Evolutionary conservation across 1,140 invertebrate species (phyloP), one percentile per base, ranked within the genome.

Genomic region (Scaptomyza pallida): DNA sequence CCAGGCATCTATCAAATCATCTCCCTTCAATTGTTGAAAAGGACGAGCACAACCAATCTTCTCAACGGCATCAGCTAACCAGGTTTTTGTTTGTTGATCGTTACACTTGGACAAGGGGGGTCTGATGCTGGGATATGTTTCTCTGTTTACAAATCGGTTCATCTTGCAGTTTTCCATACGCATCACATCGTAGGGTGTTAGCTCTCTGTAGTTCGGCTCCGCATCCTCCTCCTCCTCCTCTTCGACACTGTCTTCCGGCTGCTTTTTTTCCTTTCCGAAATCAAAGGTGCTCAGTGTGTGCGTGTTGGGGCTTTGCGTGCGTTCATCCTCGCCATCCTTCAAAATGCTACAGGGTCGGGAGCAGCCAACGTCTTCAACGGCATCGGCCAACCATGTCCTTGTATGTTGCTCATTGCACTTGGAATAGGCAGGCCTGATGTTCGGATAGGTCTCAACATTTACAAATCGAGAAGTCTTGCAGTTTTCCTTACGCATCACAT

Each of bases 41-140:
- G 16, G 19, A 17, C 65, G 54, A 4, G 23, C 19, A 23, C 77
- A 86, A 3, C 72, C 65, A 6, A 21, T 50, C 0, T 17, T 15
- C 30, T 80, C 54, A 8, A 73, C 13, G 0, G 75, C 40, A 12
- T 65, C 37, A 0, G 37, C 19, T 8, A 80, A 15, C 72, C 62
- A 72, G 0, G 13, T 9, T 3, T 40, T 30, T 0, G 68, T 63
- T 15, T 67, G 48, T 0, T 21, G 17, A 33, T 64, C 35, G 12
- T 30, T 41, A 21, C 80, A 83, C 2, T 8, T 47, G n/a, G 81
- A 86, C 8, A 73, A 19, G 1, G 67, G 76, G 1, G 80, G 76
- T 0, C 56, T 51, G 1, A 83, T 70, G 8, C 12, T 72, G 5
- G 73, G 70, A 43, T 88, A 88, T 2, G 35, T 35, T 12, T 86